Conservation (phyloP, 2,113 vertebrate species). For the Ceyx cyanopectus region DNA sequence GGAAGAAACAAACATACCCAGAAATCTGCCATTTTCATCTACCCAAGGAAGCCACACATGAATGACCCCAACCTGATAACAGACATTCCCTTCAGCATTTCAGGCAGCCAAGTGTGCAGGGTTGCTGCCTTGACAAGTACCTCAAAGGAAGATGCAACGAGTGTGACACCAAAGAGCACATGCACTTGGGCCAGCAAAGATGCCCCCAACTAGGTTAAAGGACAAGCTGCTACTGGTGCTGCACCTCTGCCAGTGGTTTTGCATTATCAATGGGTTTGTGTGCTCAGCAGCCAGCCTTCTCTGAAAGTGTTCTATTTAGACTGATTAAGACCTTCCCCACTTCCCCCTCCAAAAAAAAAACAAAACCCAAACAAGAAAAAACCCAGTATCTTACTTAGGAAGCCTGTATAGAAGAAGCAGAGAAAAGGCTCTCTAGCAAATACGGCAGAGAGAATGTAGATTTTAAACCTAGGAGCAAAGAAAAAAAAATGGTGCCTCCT, state of each 20-base stretch:
- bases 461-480: background rate
- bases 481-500: background rate
- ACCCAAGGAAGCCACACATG: background rate
- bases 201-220: background rate
- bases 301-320: background rate
- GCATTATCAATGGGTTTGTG: background rate
- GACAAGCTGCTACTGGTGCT: background rate
- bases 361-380: background rate
- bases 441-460: background rate
- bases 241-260: background rate
- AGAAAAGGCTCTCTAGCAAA: background rate
- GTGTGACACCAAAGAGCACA: background rate
- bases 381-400: background rate
- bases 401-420: background rate
- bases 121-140: background rate
- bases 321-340: background rate
- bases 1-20: background rate
- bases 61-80: background rate
- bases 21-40: background rate
- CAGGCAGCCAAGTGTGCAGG: rapidly evolving
- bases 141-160: background rate
- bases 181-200: background rate
- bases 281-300: background rate
- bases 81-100: background rate
- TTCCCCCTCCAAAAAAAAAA: too few relatives aligned